phyloP scores from a whole-genome alignment of 1,140 invertebrate species.

The Aleiodes sp. region DNA sequence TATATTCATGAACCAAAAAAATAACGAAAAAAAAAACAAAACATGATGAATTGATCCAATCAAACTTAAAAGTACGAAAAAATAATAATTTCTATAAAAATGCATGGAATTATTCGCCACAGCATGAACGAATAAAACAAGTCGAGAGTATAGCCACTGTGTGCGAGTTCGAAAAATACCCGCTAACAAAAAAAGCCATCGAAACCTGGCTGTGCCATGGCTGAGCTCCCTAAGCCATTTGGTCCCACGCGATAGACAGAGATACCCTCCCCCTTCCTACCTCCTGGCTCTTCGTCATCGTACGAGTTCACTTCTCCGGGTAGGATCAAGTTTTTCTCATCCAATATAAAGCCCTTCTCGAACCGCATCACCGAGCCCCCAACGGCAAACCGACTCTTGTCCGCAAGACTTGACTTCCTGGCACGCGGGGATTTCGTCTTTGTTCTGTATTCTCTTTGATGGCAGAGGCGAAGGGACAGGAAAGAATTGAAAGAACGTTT shows the following conservation, averaged over 20 bases:
- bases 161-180: neutral
- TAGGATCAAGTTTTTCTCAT: conserved; percentile 60
- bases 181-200: neutral
- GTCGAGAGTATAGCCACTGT: neutral
- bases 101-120: neutral
- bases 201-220: conserved; percentile 19
- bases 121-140: neutral
- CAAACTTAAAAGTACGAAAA: neutral
- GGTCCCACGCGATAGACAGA: conserved; percentile 13
- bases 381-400: conserved; percentile 11
- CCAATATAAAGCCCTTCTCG: conserved; percentile 40
- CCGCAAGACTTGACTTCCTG: conserved; percentile 56
- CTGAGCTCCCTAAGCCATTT: conserved; percentile 1
- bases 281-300: neutral
- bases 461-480: too few species aligned
- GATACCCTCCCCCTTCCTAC: neutral
- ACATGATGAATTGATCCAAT: too few species aligned
- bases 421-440: conserved; percentile 57
- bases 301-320: conserved; percentile 43
- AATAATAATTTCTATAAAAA: neutral
- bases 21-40: too few species aligned
- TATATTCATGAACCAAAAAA: too few species aligned
- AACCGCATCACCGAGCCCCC: conserved; percentile 47
- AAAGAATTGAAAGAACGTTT: too few species aligned
- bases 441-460: conserved; percentile 36